Conservation (phyloP, 2,888 invertebrate genomes). For the Folsomia manolachei region DNA sequence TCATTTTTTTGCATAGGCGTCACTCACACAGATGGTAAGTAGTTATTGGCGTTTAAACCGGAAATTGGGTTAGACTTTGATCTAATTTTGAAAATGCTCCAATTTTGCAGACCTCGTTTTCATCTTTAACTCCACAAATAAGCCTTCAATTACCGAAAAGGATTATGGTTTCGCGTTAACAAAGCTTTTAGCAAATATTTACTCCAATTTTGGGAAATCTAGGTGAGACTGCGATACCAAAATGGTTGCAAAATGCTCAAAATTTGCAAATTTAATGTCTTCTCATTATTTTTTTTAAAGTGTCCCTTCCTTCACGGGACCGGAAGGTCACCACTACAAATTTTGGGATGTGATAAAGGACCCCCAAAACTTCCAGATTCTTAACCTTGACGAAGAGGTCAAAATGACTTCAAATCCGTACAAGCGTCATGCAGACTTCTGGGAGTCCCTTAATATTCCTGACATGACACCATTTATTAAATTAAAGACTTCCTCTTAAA, state of each 20-base stretch:
- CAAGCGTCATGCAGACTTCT: constrained; percentile 26
- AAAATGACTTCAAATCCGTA: constrained; percentile 37
- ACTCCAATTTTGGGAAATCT: constrained; percentile 28
- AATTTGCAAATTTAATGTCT: neutral
- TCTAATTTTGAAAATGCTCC: no score
- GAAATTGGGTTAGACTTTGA: no score
- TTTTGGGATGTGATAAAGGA: constrained; percentile 30
- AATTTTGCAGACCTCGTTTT: constrained; percentile 27
- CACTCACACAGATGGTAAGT: constrained; percentile 13
- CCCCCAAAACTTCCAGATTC: constrained; percentile 22
- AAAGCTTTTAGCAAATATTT: constrained; percentile 31
- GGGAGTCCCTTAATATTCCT: constrained; percentile 31
- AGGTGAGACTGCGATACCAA: constrained; percentile 29
- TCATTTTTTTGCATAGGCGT: constrained; percentile 9
- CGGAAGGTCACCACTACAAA: constrained; percentile 27
- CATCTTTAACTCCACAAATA: constrained; percentile 31
- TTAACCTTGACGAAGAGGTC: constrained; percentile 39
- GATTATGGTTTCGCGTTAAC: constrained; percentile 33
- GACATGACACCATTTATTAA: constrained; percentile 22
- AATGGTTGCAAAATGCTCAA: neutral
- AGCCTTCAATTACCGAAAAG: constrained; percentile 25
- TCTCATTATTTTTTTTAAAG: no score
- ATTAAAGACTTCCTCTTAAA: no score
- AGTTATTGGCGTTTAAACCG: no score
- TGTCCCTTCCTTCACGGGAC: constrained; percentile 34